phyloP scores from a whole-genome alignment of 2,113 vertebrate species.

The Alethe diademata region DNA sequence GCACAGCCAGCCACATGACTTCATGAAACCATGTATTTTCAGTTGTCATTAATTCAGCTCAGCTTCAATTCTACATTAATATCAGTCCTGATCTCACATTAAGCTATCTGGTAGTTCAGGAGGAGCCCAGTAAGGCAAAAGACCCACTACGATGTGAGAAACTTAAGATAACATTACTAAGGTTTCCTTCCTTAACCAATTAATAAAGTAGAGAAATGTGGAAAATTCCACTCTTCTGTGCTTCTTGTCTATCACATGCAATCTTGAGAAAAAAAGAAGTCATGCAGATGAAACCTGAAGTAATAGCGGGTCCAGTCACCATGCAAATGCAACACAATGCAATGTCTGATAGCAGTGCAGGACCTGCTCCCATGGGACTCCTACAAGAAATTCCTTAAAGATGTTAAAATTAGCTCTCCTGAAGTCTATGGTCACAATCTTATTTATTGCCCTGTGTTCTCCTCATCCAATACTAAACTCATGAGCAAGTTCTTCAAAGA shows the following conservation, averaged over 20 bases:
- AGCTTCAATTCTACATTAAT: not conserved
- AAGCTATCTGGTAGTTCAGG: not conserved
- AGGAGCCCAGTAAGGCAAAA: not conserved
- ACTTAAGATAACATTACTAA: not conserved
- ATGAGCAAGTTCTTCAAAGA: not conserved
- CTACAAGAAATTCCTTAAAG: not conserved
- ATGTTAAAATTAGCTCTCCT: not conserved
- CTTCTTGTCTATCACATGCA: not conserved
- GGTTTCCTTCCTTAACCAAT: not conserved
- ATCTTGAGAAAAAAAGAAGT: not conserved
- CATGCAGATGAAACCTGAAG: not conserved
- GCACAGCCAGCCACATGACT: not conserved
- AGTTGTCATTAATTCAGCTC: not conserved
- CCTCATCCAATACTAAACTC: not conserved
- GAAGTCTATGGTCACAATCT: not conserved
- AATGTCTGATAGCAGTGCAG: not conserved
- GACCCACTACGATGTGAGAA: not conserved
- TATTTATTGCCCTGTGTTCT: not conserved
- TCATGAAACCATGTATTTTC: not conserved
- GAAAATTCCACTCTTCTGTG: not conserved
- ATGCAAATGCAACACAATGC: not conserved
- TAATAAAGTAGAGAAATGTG: not conserved
- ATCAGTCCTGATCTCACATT: not conserved
- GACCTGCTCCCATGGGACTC: not conserved
- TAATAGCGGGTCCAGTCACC: not conserved